Evolutionary conservation across 2,888 invertebrate genomes (phyloP).

Genomic region (Erebia ligea): DNA sequence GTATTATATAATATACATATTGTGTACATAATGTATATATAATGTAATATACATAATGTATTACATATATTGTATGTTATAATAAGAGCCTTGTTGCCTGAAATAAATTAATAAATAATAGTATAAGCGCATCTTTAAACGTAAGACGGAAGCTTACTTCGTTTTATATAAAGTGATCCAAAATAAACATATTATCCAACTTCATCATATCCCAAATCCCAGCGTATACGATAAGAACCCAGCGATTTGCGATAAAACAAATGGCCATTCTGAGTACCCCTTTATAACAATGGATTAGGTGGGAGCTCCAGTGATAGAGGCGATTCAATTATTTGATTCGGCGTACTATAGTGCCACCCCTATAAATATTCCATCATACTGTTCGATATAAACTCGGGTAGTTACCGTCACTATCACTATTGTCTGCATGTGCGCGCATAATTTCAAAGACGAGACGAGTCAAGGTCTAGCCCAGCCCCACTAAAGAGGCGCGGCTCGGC

Average conservation of each 20-base stretch:
- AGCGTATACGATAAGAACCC: conserved; percentile 5
- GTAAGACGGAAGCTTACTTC: background rate
- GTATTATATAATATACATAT: too few species aligned
- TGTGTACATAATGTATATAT: too few species aligned
- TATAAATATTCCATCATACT: conserved; percentile 33
- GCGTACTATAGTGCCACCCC: conserved; percentile 22
- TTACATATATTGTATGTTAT: too few species aligned
- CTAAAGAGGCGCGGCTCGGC: too few species aligned
- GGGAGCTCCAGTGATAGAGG: conserved; percentile 16
- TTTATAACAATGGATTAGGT: conserved; percentile 27
- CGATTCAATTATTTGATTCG: conserved; percentile 37
- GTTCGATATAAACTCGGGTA: background rate
- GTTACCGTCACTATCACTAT: background rate
- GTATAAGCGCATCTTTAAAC: background rate
- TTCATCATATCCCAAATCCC: conserved; percentile 16
- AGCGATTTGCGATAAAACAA: conserved; percentile 22
- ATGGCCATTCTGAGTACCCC: conserved; percentile 15
- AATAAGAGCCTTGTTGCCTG: too few species aligned
- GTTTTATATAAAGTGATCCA: background rate
- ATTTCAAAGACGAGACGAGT: too few species aligned
- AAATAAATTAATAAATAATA: background rate
- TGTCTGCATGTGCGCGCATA: too few species aligned
- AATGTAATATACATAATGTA: too few species aligned
- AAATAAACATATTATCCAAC: background rate
- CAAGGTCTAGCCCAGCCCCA: too few species aligned